Conservation (phyloP, 2,888 invertebrate genomes). For the Ennomos erosarius region DNA sequence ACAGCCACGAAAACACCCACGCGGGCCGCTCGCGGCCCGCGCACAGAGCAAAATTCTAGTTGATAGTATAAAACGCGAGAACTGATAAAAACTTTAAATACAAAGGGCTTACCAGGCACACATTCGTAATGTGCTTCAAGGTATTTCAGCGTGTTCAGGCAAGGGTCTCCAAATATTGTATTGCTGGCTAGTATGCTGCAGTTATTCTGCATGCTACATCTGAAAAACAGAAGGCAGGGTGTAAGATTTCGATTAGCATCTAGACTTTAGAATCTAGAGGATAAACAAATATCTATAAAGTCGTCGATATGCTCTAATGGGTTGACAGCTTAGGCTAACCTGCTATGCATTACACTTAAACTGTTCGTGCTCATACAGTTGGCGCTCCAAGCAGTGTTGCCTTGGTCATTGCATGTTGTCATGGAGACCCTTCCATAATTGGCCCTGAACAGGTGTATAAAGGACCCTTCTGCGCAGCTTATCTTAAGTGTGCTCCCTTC, state of each 20-base stretch:
- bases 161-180: constrained; percentile 95
- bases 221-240: constrained; percentile 64
- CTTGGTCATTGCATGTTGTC: constrained; percentile 98
- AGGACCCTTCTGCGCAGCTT: constrained; percentile 94
- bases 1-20: too few relatives aligned
- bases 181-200: constrained; percentile 96
- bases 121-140: constrained; percentile 97
- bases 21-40: too few relatives aligned
- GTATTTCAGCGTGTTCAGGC: constrained; percentile 96
- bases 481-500: constrained; percentile 96
- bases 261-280: too few relatives aligned
- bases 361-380: constrained; percentile 97
- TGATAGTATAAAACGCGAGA: too few relatives aligned
- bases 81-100: not conserved
- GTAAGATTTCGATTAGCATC: not conserved
- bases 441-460: constrained; percentile 96
- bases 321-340: constrained; percentile 77
- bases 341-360: constrained; percentile 93
- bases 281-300: too few relatives aligned
- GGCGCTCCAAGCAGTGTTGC: constrained; percentile 98
- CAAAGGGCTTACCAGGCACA: constrained; percentile 89
- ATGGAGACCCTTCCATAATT: constrained; percentile 98
- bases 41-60: too few relatives aligned
- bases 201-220: constrained; percentile 95
- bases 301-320: too few relatives aligned